Evolutionary conservation across 2,797 vertebrate species (phyloP), one percentile per base, ranked within the genome.

Genomic region (Sebastes hubbsi): DNA sequence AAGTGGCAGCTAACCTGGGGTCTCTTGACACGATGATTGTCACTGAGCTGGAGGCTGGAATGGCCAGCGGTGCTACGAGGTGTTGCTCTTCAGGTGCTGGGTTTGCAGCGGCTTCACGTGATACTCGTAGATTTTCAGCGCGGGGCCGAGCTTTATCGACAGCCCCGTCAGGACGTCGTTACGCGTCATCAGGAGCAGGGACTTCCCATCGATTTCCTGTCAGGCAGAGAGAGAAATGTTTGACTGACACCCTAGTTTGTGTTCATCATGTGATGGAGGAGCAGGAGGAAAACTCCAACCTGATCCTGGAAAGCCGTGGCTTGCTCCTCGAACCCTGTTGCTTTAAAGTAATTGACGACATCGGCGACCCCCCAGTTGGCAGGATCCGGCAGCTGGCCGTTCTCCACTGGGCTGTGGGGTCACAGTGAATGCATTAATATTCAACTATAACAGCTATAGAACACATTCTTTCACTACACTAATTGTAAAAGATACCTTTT

Each of bases 171-270:
- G 94, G 87, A 99, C 99, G 65, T 99, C 99, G 73, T 99, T 98
- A 67, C 99, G 98, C 27, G 98, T 99, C 99, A 99, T 99, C 93
- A 99, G 92, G 77, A 99, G 96, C 89, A 99, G 96, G 68, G 99
- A 99, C 93, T 99, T 99, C 78, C 98, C 99, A 91, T 99, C 99
- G 79, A 99, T 99, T 96, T 99, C 98, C 99, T 99, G 94, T 83
- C 93, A 82, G 82, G 65, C 46, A 83, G 84, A 93, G 88, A 74
- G 8, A 88, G 46, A 75, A 34, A 56, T 9, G 49, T 72, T 52
- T 29, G 54, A 58, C 59, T 52, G 62, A 58, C 56, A 46, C 10
- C 18, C 18, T 32, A 22, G 11, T 32, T 73, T 25, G 12, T 38
- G 76, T 24, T 42, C 30, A 2, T 36, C 11, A 27, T 0, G 0